phyloP scores from a whole-genome alignment of 1,140 invertebrate genomes.

The Pseudomyrmex cubaensis region DNA sequence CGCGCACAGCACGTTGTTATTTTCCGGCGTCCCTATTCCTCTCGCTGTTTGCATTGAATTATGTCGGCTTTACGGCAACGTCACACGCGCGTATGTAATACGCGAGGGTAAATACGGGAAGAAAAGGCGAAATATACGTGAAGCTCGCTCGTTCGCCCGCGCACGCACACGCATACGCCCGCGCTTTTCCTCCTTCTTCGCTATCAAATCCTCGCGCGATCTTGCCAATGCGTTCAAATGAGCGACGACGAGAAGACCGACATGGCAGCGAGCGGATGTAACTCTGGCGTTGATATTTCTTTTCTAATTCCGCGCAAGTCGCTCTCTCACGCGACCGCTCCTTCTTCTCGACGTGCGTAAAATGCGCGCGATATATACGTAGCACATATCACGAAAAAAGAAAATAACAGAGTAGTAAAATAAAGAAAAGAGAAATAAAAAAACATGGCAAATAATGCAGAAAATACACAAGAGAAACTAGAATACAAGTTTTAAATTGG shows the following conservation, averaged over 20 bases:
- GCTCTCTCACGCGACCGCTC: neutral
- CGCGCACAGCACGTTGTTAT: slow-evolving; percentile 30
- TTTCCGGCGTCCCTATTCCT: slow-evolving; percentile 39
- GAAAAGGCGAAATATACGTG: slow-evolving; percentile 38
- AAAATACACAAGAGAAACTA: too few species aligned
- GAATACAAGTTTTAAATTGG: too few species aligned
- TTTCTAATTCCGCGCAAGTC: slow-evolving; percentile 27
- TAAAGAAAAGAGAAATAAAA: neutral
- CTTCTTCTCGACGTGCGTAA: neutral
- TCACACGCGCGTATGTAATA: slow-evolving; percentile 54
- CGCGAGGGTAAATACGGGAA: slow-evolving; percentile 48
- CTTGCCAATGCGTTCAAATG: slow-evolving; percentile 56
- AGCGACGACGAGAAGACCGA: neutral
- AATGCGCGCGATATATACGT: neutral
- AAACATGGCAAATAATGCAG: too few species aligned
- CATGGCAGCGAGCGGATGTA: neutral
- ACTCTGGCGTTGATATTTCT: slow-evolving; percentile 12
- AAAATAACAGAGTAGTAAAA: too few species aligned
- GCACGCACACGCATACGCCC: neutral
- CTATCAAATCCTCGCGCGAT: slow-evolving; percentile 1
- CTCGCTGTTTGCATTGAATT: slow-evolving; percentile 59
- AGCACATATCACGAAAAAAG: neutral
- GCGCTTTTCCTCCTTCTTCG: neutral
- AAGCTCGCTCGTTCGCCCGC: neutral
- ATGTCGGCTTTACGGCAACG: slow-evolving; percentile 49